Percentiles rank a stretch among this genome's conserved stretches.
Conservation (phyloP, 2,113 vertebrate species). For the Alligator sinensis region DNA sequence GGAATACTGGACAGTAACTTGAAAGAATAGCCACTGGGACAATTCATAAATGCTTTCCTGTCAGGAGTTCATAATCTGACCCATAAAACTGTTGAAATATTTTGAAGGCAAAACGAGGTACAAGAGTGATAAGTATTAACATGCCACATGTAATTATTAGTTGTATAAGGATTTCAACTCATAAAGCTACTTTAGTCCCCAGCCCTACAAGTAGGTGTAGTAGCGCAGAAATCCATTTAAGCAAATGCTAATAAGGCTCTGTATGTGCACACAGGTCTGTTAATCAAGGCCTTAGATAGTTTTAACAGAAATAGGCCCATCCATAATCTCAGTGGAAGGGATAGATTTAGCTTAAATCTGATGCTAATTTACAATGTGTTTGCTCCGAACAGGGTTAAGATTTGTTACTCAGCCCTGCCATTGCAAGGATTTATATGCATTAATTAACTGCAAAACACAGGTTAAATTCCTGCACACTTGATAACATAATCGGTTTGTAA, state of each 20-base stretch:
- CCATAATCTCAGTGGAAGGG: background rate
- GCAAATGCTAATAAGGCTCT: fast-evolving
- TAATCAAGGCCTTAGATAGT: background rate
- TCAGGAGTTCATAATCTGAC: constrained; percentile 8
- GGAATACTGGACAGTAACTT: background rate
- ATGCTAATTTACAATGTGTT: background rate
- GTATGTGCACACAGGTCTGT: background rate
- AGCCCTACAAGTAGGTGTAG: background rate
- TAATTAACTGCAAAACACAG: constrained; percentile 17
- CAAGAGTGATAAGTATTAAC: background rate
- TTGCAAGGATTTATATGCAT: constrained; percentile 34
- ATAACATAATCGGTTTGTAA: constrained; percentile 19
- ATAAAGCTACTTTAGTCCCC: background rate
- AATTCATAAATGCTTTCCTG: background rate
- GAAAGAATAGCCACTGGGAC: background rate
- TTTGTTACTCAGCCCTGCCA: background rate
- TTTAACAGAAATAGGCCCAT: background rate
- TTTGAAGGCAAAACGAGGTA: constrained; percentile 18
- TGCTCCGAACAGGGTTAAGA: background rate
- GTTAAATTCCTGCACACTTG: background rate
- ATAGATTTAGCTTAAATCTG: background rate
- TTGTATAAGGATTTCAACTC: constrained; percentile 1
- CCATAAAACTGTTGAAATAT: constrained; percentile 10
- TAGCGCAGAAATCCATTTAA: background rate
- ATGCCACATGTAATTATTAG: background rate